Base-by-base conservation (phyloP, 2,797 vertebrate genomes). In the Catostomus latipinnis region DNA sequence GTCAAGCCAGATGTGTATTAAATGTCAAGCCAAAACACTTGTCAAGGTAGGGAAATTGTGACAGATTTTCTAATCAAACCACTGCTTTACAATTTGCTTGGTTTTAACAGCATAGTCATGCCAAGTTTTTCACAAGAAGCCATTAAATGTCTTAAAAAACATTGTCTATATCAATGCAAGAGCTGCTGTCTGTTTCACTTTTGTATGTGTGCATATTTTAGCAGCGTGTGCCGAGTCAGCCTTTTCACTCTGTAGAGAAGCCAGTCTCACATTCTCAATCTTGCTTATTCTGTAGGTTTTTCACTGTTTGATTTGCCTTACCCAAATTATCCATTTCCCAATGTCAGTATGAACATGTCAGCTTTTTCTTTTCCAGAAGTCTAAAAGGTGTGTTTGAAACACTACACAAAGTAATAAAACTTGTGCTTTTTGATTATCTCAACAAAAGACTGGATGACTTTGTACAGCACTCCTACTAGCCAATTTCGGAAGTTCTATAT, bases 211-310 rank as follows among this genome's bases (percentile, higher is more conserved):
- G 62, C 18, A 65, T 74, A 12, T 49, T 72, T 66, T 71, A 65
- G 68, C 53, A 13, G 12, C 11, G 48, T 43, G 45, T 65, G 73
- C 72, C 53, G 73, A 82, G 18, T 75, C 80, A 76, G 76, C 61
- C 14, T 58, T 76, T 72, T 72, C 56, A 11, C 46, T 74, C 53
- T 6, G 50, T 48, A 16, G 43, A 18, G 57, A 49, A 57, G 46
- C 43, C 16, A 57, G 16, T 74, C 12, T 61, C 53, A 53, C 73
- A 63, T 68, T 67, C 49, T 66, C 58, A 68, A 9, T 81, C 57
- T 57, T 77, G 63, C 53, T 68, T 71, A 58, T 63, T 49, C 46
- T 50, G 48, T 54, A 46, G 43, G 58, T 69, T 67, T 34, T n/a
- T 34, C 8, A 57, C 16, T 10, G 6, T 69, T 56, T 13, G n/a